These are phyloP conservation scores for Meriones psammophilus DNA, from an alignment of 2,797 vertebrate genomes.

Conservation along the genomic window DNA sequence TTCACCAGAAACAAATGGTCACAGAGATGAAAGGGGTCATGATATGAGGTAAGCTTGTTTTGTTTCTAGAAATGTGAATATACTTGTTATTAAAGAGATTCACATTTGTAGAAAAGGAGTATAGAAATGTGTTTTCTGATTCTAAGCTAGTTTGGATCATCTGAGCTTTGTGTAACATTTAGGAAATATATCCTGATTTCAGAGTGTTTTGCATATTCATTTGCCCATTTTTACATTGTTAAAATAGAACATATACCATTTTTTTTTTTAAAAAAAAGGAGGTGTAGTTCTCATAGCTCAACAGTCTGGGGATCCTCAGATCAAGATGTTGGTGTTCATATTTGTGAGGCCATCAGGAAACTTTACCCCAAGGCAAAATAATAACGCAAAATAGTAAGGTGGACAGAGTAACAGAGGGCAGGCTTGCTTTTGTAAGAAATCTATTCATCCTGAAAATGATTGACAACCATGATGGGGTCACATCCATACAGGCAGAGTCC, in stretches of 20 bases:
- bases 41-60: not conserved
- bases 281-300: not conserved
- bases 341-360: no score
- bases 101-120: not conserved
- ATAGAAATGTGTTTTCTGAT: constrained; percentile 12
- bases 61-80: constrained; percentile 5
- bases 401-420: not conserved
- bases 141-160: not conserved
- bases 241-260: not conserved
- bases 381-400: not conserved
- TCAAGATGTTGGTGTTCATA: not conserved
- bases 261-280: not conserved
- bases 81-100: constrained; percentile 23
- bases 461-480: not conserved
- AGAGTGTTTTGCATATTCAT: constrained; percentile 34
- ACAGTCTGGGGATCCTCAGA: not conserved
- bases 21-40: not conserved
- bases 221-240: not conserved
- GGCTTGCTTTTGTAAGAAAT: not conserved
- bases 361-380: not conserved
- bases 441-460: not conserved
- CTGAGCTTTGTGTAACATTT: constrained; percentile 1
- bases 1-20: not conserved
- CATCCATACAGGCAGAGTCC: not conserved
- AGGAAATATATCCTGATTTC: not conserved